Evolutionary conservation across 2,888 invertebrate species (phyloP).

Genomic region (Byasa hedistus): DNA sequence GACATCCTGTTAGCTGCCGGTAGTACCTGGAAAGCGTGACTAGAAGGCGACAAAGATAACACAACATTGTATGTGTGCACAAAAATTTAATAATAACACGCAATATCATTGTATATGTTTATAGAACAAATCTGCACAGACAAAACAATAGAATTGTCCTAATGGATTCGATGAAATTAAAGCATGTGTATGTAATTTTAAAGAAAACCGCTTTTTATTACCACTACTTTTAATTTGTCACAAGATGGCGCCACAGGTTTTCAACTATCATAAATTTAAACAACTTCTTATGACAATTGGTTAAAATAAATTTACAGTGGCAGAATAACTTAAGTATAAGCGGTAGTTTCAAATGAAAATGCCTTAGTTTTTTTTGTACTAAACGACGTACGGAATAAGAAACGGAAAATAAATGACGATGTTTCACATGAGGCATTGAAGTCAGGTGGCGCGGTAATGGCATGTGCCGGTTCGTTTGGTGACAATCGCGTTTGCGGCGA

Average conservation of each 20-base stretch:
- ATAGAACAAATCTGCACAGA: background rate
- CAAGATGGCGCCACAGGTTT: too few relatives aligned
- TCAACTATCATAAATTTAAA: too few relatives aligned
- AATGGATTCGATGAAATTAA: background rate
- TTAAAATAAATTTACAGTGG: too few relatives aligned
- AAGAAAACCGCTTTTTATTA: background rate
- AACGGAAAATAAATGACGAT: constrained; percentile 30
- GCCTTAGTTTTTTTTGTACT: background rate
- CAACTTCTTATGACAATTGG: too few relatives aligned
- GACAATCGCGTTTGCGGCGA: constrained; percentile 67
- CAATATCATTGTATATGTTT: background rate
- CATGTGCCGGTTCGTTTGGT: constrained; percentile 70
- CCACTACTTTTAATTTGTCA: too few relatives aligned
- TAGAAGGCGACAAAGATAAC: constrained; percentile 10
- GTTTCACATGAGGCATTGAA: constrained; percentile 39
- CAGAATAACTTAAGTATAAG: background rate
- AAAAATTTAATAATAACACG: background rate
- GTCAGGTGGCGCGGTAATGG: constrained; percentile 62
- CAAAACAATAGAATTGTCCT: background rate
- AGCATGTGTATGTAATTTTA: background rate
- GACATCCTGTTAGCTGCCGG: constrained; percentile 39
- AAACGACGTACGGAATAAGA: constrained; percentile 2
- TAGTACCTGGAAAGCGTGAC: constrained; percentile 38
- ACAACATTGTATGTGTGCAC: constrained; percentile 7
- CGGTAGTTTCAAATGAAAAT: background rate